These are phyloP conservation scores for Pammene aurita DNA, from an alignment of 2,888 invertebrate species.

Conservation along the genomic window DNA sequence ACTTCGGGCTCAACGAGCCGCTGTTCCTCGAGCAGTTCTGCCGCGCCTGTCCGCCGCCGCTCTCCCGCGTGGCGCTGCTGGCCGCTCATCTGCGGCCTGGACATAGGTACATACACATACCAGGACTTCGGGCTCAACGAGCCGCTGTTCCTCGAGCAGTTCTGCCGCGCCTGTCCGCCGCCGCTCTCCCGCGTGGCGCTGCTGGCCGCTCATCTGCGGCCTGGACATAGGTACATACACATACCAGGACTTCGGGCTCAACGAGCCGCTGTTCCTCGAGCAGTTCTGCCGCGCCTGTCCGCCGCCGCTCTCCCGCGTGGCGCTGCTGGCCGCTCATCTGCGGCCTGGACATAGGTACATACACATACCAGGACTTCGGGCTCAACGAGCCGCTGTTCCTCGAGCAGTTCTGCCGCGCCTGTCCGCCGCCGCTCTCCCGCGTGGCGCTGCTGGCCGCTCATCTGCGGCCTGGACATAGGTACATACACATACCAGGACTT, in stretches of 20 bases:
- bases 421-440: constrained; percentile 89
- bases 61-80: constrained; percentile 90
- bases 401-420: constrained; percentile 91
- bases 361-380: constrained; percentile 94
- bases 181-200: constrained; percentile 91
- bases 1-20: constrained; percentile 95
- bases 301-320: constrained; percentile 90
- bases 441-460: constrained; percentile 93
- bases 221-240: constrained; percentile 87
- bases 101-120: constrained; percentile 84
- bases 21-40: constrained; percentile 95
- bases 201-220: constrained; percentile 91
- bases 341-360: constrained; percentile 90
- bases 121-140: constrained; percentile 97
- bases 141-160: constrained; percentile 92
- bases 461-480: constrained; percentile 92
- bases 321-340: constrained; percentile 92
- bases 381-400: constrained; percentile 93
- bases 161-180: constrained; percentile 89
- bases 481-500: constrained; percentile 89
- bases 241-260: constrained; percentile 96
- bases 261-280: constrained; percentile 92
- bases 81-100: constrained; percentile 94
- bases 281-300: constrained; percentile 91
- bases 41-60: constrained; percentile 87